Evolutionary conservation across 2,888 invertebrate species (phyloP), one percentile per base, ranked within the genome.

Genomic region (Linhomoeus sp.): DNA sequence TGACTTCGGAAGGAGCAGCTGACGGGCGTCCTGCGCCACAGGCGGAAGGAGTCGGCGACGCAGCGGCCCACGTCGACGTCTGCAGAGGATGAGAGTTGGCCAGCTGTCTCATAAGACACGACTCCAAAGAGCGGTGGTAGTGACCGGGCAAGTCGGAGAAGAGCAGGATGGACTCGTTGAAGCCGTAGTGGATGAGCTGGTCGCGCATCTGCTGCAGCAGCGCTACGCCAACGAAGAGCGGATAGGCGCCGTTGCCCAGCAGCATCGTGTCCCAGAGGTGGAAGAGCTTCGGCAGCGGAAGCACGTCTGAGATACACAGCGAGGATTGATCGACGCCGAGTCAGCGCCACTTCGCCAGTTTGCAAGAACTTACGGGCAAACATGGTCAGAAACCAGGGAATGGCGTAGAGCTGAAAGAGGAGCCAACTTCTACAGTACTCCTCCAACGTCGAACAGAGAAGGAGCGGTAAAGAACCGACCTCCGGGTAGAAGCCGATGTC

Each of bases 311-410:
- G 71, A 74, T 61, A 55, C 53, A 52, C 40, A 56, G 52, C 38
- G 57, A 52, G 33, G 24, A 50, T 1, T 19, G 36, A 26, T n/a
- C n/a, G n/a, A n/a, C n/a, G n/a, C n/a, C 26, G 1, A 15, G 7
- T 15, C 41, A 25, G 12, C 26, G 37, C 38, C 17, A n/a, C 26
- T 25, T 47, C 24, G 22, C 14, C 47, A 17, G 14, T 20, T 9
- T 22, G 12, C 23, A 29, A 15, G 43, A 58, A 76, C 81, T 78
- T 70, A 90, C 88, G 90, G 49, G 90, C 88, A 71, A 88, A 94
- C 84, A 94, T 88, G 7, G 92, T 94, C 35, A 94, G 73, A 66
- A 92, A 94, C 94, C 94, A 97, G 0, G 94, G 92, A 66, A 97
- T 94, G 22, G 94, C 88, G 69, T 92, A 97, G 19, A 94, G 72